Conservation (phyloP, 2,113 vertebrate species). For the Mus spicilegus region DNA sequence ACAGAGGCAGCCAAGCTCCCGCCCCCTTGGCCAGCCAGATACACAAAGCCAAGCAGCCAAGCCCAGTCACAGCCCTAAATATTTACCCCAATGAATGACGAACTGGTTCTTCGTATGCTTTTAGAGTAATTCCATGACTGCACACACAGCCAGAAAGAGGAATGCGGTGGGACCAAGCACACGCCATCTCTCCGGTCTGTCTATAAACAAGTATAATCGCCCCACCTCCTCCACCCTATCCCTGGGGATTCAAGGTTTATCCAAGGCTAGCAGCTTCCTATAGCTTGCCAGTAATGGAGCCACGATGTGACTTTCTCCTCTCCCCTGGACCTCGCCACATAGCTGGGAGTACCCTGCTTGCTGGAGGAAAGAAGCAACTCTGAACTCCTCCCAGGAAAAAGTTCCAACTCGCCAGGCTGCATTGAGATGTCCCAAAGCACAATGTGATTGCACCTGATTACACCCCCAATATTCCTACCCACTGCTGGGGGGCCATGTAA, state of each 20-base stretch:
- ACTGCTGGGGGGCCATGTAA: accelerated
- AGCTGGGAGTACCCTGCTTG: neutral
- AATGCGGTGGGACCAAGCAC: accelerated
- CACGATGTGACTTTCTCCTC: accelerated
- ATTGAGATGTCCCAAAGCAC: neutral
- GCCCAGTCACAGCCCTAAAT: neutral
- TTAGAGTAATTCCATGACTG: neutral
- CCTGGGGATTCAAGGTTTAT: accelerated
- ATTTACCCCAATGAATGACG: neutral
- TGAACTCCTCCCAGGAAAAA: no score
- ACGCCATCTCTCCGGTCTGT: neutral
- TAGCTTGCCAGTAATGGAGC: neutral
- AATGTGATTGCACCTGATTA: accelerated
- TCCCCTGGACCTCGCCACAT: neutral
- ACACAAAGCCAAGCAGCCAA: neutral
- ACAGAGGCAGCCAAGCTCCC: neutral
- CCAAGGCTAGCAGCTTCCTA: neutral
- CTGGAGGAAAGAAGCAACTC: neutral
- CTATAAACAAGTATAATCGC: neutral
- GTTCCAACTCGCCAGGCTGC: no score
- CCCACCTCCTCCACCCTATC: accelerated
- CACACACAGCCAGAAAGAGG: neutral
- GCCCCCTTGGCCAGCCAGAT: neutral
- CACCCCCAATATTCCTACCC: accelerated
- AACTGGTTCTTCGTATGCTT: accelerated